phyloP scores from a whole-genome alignment of 2,797 vertebrate species.

The Bradypus variegatus region DNA sequence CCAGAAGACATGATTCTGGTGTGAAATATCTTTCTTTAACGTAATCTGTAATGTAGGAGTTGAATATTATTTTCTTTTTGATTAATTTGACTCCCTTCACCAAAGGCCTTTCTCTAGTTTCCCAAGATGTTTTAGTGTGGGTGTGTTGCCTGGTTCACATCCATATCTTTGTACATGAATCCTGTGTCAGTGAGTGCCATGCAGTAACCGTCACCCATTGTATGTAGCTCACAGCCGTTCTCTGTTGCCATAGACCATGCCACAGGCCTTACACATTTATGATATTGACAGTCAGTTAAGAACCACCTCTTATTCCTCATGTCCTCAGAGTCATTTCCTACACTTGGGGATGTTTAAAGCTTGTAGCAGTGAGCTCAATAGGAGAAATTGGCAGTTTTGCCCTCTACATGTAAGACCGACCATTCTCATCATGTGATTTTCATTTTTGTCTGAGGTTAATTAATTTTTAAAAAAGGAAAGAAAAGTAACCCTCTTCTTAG shows the following conservation, averaged over 20 bases:
- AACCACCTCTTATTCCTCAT: background rate
- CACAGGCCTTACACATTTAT: background rate
- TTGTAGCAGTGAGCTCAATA: background rate
- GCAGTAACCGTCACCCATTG: background rate
- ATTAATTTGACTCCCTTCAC: background rate
- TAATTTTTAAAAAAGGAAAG: background rate
- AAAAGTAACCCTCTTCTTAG: background rate
- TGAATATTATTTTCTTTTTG: constrained; percentile 8
- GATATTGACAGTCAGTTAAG: background rate
- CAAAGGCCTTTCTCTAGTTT: background rate
- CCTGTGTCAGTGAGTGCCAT: background rate
- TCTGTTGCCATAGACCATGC: background rate
- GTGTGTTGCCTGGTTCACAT: background rate
- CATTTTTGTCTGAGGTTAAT: constrained; percentile 21
- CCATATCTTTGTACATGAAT: background rate
- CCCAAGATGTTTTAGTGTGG: background rate
- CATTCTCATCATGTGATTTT: constrained; percentile 25
- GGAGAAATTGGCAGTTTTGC: background rate
- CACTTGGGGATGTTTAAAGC: background rate
- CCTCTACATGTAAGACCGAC: background rate
- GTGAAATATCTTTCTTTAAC: background rate
- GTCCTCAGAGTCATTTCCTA: background rate
- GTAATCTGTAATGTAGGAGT: background rate
- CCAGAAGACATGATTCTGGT: background rate
- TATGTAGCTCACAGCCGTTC: background rate